A percentile compares a stretch with the other conserved stretches of the same genome.
Evolutionary conservation across 1,140 invertebrate genomes (phyloP).

Genomic region (Brachionus plicatilis): DNA sequence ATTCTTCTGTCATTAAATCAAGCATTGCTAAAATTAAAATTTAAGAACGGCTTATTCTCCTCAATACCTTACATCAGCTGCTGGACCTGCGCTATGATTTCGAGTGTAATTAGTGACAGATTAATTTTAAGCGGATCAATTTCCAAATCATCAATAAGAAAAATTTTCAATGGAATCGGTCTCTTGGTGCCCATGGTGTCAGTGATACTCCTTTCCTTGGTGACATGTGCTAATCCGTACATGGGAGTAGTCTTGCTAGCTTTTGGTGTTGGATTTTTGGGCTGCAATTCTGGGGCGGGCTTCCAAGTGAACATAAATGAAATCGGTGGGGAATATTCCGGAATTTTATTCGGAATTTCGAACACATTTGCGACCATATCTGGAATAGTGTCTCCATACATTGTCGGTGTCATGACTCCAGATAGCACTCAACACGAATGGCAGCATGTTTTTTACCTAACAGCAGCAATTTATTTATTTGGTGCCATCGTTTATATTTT

Average conservation of each 20-base stretch:
- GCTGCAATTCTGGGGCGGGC: conserved; percentile 16
- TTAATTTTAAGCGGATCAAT: conserved; percentile 44
- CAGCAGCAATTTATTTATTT: conserved; percentile 31
- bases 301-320: conserved; percentile 43
- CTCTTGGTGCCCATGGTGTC: conserved; percentile 13
- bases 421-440: conserved; percentile 36
- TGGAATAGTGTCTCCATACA: conserved; percentile 65
- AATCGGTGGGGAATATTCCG: conserved; percentile 58
- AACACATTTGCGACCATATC: conserved; percentile 79
- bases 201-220: neutral
- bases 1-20: neutral
- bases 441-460: conserved; percentile 37
- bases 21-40: too few species aligned
- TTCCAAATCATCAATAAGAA: conserved; percentile 47
- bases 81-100: conserved; percentile 49
- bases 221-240: conserved; percentile 28
- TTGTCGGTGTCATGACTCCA: conserved; percentile 17
- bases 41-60: conserved; percentile 54
- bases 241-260: neutral
- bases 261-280: conserved; percentile 17
- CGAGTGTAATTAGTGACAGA: conserved; percentile 50
- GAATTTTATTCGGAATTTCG: conserved; percentile 72
- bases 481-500: conserved; percentile 19
- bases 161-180: conserved; percentile 46
- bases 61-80: conserved; percentile 54